These are phyloP conservation scores for Emydocephalus ijimae DNA, from an alignment of 2,113 vertebrate species.

Conservation along the genomic window DNA sequence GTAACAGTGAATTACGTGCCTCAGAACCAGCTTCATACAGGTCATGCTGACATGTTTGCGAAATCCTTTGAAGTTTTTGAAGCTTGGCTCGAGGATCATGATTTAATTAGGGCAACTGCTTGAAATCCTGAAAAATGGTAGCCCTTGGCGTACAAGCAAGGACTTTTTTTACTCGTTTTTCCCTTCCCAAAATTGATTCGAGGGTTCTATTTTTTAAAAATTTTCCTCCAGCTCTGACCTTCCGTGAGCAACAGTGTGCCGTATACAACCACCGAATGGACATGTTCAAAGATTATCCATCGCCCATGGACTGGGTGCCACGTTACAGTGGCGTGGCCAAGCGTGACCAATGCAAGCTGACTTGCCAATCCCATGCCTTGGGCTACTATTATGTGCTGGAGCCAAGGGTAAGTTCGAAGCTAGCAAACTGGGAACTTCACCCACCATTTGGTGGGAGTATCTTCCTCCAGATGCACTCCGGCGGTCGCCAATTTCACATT, in stretches of 20 bases:
- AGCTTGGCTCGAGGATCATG: too few species aligned
- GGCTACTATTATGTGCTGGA: conserved; percentile 70
- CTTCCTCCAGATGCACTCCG: neutral
- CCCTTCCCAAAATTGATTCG: neutral
- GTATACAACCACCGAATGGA: conserved; percentile 65
- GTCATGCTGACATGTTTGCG: too few species aligned
- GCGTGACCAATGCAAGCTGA: conserved; percentile 70
- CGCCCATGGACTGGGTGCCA: conserved; percentile 69
- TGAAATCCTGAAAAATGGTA: neutral
- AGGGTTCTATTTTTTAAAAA: neutral
- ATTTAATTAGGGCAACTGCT: too few species aligned
- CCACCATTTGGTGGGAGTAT: too few species aligned
- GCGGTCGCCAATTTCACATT: neutral
- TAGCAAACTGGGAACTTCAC: neutral
- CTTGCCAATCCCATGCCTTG: conserved; percentile 65
- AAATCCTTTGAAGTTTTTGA: too few species aligned
- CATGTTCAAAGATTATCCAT: conserved; percentile 61
- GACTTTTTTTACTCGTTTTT: neutral
- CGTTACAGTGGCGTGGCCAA: conserved; percentile 63
- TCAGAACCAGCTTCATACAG: too few species aligned
- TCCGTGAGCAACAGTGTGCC: conserved; percentile 71
- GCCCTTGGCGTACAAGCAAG: accelerated
- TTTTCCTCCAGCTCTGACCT: conserved; percentile 54
- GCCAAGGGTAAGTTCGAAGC: conserved; percentile 56
- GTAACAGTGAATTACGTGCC: too few species aligned